Conservation (phyloP, 2,888 invertebrate genomes). For the Archaeoteleia sp. region DNA sequence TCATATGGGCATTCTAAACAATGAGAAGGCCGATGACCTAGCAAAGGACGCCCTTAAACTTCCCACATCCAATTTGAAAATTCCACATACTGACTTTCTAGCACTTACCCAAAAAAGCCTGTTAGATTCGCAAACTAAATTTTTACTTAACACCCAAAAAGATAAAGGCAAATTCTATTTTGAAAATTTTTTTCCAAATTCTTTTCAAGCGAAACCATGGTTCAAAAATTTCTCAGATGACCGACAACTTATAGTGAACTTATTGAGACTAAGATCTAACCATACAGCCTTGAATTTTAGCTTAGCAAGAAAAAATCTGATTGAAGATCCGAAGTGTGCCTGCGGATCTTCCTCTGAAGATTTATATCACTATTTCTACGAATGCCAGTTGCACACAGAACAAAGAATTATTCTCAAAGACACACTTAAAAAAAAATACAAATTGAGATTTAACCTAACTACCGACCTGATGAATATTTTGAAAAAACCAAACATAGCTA, state of each 20-base stretch:
- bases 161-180: neutral
- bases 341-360: neutral
- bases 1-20: neutral
- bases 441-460: neutral
- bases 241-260: neutral
- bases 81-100: neutral
- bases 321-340: neutral
- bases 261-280: neutral
- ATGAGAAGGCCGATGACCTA: neutral
- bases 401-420: too few relatives aligned
- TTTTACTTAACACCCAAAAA: neutral
- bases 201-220: neutral
- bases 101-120: neutral
- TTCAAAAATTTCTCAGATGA: neutral
- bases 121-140: neutral
- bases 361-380: neutral
- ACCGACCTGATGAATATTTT: neutral
- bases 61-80: neutral
- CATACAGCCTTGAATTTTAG: neutral
- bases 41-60: neutral
- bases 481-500: neutral
- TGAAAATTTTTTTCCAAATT: neutral
- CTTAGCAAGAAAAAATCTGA: neutral
- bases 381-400: neutral
- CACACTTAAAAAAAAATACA: too few relatives aligned